Conservation (phyloP, 1,140 invertebrate species). For the Metaphire vulgaris region DNA sequence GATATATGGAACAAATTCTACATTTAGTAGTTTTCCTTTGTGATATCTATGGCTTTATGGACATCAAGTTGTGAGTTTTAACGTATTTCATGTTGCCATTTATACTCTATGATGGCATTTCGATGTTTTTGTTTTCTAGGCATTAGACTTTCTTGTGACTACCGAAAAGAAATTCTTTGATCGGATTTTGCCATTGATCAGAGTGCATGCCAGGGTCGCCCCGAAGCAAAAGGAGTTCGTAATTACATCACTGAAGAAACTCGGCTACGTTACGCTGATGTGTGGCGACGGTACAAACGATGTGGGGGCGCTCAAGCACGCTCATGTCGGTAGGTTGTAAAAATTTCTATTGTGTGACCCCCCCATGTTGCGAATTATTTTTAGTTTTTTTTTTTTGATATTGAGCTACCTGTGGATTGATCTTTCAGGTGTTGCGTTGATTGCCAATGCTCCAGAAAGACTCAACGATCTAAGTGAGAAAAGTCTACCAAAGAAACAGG, state of each 20-base stretch:
- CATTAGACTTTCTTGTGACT: constrained; percentile 65
- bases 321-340: constrained; percentile 75
- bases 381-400: no score
- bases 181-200: constrained; percentile 72
- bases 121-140: constrained; percentile 55
- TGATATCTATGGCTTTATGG: no score
- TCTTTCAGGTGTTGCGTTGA: constrained; percentile 70
- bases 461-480: constrained; percentile 50
- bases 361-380: no score
- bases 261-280: constrained; percentile 90
- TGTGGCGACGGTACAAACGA: constrained; percentile 99
- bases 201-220: constrained; percentile 53
- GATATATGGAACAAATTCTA: no score
- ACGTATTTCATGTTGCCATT: no score
- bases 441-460: constrained; percentile 75
- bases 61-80: no score
- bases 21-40: no score
- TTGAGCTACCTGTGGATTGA: constrained; percentile 17
- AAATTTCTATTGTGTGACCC: no score
- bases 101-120: no score
- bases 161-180: constrained; percentile 62
- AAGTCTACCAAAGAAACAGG: constrained; percentile 40
- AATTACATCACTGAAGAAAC: constrained; percentile 74
- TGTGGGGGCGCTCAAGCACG: constrained; percentile 99
- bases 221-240: constrained; percentile 69